Base-by-base conservation (phyloP, 2,113 vertebrate species). In the Forbesichthys papilliferus region DNA sequence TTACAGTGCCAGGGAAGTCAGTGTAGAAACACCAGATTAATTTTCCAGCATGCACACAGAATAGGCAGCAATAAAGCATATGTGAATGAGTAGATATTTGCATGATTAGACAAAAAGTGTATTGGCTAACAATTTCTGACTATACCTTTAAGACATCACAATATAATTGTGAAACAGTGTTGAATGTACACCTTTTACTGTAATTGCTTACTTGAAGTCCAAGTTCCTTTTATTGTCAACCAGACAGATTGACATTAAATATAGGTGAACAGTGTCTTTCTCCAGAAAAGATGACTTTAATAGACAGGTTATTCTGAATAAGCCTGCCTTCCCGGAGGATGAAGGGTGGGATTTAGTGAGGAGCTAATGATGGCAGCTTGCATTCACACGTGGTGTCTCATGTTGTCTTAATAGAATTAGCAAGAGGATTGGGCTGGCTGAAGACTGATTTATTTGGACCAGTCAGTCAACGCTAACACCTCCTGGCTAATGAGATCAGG, bases 391-490 rank as follows among this genome's bases (percentile, higher is more conserved):
- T 59, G 13, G 64, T 61, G 61, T 61, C 72, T 73, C 78, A 68
- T 47, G 60, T 64, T 53, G 64, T 58, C 54, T 58, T 86, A 78
- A 87, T 76, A 68, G 77, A 58, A 83, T 81, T 81, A 82, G 64
- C 9, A 61, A 64, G 66, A 60, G 74, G 80, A 81, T 68, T 76
- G 81, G 48, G 36, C 59, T 33, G 58, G 64, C 56, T 81, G 84
- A 82, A 48, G 77, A 75, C 68, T 79, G 71, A 64, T 77, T 49
- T 49, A 68, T 84, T 84, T 80, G 71, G 86, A 85, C 79, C 73
- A 49, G 47, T 74, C 61, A 68, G 76, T 61, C 63, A 75, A 68
- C 14, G 34, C 69, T 68, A 82, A 70, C 79, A 57, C 61, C 14
- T 66, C 55, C 46, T 49, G 13, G 33, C 33, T 74, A 85, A 85